A percentile compares a stretch with the other conserved stretches of the same genome.
Conservation (phyloP, 2,797 vertebrate genomes). For the Etheostoma perlongum region DNA sequence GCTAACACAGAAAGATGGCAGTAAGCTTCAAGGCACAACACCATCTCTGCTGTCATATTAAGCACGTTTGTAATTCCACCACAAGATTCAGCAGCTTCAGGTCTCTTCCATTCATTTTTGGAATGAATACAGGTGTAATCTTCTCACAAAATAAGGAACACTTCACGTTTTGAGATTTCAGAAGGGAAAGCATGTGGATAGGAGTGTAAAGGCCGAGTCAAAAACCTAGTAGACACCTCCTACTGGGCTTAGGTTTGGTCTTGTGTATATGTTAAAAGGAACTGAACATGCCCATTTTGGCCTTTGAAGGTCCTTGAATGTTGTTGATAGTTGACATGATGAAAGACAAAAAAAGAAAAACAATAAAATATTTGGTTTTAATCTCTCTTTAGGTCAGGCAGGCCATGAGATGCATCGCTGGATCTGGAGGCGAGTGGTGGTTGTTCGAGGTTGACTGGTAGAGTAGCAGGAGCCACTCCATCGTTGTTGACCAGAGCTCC, state of each 20-base stretch:
- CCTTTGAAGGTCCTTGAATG: conserved; percentile 37
- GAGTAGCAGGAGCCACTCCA: conserved; percentile 82
- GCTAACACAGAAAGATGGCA: conserved; percentile 20
- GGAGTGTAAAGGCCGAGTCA: conserved; percentile 13
- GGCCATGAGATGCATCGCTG: conserved; percentile 68
- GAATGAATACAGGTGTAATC: conserved; percentile 20
- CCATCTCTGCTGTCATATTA: conserved; percentile 12
- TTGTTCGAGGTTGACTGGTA: conserved; percentile 85
- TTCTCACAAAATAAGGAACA: conserved; percentile 4
- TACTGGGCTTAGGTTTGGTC: conserved; percentile 3
- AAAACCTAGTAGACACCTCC: conserved; percentile 3
- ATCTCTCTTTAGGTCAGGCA: conserved; percentile 87
- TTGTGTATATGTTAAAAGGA: not conserved
- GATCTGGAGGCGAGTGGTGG: conserved; percentile 64
- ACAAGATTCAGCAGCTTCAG: conserved; percentile 7
- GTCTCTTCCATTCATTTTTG: conserved; percentile 25
- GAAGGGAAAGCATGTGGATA: conserved; percentile 11
- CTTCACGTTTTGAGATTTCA: conserved; percentile 25
- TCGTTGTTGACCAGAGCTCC: conserved; percentile 94
- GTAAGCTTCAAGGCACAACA: conserved; percentile 41
- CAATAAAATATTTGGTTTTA: conserved; percentile 66
- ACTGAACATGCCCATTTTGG: not conserved
- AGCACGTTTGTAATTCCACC: conserved; percentile 15
- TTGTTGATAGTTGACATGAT: not conserved
- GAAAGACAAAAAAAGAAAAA: not conserved